Evolutionary conservation across 2,113 vertebrate species (phyloP).

Genomic region (Aptenodytes patagonicus): DNA sequence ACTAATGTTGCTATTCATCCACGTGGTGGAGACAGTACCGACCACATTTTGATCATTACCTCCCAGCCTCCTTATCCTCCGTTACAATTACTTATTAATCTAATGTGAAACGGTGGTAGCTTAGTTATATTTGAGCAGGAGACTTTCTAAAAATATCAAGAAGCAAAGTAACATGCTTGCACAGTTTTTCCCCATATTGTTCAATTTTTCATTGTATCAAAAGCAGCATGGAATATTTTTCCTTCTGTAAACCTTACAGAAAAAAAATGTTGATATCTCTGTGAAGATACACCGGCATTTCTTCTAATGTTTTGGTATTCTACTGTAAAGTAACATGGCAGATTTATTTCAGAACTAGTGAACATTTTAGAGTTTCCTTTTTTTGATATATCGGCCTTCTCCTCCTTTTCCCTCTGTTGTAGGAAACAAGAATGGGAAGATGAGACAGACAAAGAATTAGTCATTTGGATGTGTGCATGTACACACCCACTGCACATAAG

Average conservation of each 20-base stretch:
- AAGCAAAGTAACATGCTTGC: background rate
- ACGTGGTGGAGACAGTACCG: background rate
- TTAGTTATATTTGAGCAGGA: background rate
- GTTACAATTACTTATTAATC: background rate
- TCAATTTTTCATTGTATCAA: background rate
- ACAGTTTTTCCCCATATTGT: background rate
- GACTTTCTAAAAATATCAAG: background rate
- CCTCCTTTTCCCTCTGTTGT: background rate
- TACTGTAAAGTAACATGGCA: background rate
- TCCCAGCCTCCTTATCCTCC: background rate
- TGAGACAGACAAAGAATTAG: background rate
- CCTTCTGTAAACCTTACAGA: background rate
- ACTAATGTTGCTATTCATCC: conserved; percentile 21
- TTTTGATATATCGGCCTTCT: background rate
- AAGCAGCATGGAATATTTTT: background rate
- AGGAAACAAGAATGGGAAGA: background rate
- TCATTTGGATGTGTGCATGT: background rate
- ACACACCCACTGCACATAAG: background rate
- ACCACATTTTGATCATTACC: background rate
- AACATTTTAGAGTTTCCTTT: background rate
- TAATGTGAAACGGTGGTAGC: background rate
- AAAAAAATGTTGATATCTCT: background rate
- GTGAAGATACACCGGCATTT: background rate
- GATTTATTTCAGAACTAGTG: background rate
- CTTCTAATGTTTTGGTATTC: background rate